Conservation (phyloP, 2,113 vertebrate genomes). For the Thalassarche chlororhynchos region DNA sequence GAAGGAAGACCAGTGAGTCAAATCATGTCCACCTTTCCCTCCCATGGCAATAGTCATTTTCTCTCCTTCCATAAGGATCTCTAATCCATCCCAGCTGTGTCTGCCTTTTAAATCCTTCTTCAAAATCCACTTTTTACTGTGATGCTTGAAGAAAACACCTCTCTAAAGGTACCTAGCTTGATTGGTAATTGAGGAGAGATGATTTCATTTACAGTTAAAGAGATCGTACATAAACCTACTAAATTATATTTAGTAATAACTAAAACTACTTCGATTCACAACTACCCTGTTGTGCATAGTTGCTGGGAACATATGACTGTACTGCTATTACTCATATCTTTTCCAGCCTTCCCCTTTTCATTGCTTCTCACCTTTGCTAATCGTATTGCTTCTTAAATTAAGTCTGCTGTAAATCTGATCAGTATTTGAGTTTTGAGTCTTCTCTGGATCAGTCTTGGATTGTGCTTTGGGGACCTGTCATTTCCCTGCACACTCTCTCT, state of each 20-base stretch:
- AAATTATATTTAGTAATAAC: neutral
- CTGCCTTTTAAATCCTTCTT: neutral
- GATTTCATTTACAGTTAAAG: neutral
- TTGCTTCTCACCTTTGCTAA: neutral
- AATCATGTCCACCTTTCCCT: neutral
- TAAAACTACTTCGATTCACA: neutral
- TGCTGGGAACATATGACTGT: neutral
- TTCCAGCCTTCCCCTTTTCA: neutral
- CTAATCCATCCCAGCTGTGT: neutral
- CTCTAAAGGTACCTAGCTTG: neutral
- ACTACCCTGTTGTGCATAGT: neutral
- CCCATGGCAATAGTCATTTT: neutral
- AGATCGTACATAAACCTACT: neutral
- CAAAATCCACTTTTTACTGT: neutral
- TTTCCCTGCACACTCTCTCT: neutral
- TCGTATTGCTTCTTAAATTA: neutral
- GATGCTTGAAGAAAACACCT: neutral
- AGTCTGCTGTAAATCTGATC: neutral
- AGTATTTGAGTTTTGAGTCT: neutral
- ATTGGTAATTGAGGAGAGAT: neutral
- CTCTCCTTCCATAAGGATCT: neutral
- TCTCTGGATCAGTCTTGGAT: neutral
- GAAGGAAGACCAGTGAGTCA: neutral
- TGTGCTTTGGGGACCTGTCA: accelerated
- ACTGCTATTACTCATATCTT: neutral